These are phyloP conservation scores for Mesorhabditis spiculigera DNA, from an alignment of 2,888 invertebrate genomes.

Conservation along the genomic window DNA sequence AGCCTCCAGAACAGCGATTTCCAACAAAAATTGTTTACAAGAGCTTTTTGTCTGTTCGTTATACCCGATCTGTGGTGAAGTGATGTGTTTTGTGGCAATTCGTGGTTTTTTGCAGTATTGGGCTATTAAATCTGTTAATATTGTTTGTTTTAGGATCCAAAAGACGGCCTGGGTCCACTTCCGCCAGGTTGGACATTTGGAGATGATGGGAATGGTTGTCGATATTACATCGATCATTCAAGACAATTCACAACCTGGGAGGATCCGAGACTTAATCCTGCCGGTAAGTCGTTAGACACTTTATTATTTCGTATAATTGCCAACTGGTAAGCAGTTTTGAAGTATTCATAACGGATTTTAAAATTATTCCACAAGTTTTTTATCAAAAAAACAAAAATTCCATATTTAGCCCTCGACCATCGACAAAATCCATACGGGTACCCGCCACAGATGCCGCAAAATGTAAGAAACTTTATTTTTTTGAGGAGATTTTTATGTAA, in stretches of 20 bases:
- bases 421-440: too few species aligned
- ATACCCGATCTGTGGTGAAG: too few species aligned
- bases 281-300: neutral
- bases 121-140: neutral
- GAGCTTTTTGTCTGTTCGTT: too few species aligned
- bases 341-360: too few species aligned
- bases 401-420: too few species aligned
- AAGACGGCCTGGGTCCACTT: neutral
- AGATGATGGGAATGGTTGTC: neutral
- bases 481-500: too few species aligned
- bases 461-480: too few species aligned
- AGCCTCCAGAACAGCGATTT: neutral
- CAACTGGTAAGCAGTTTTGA: too few species aligned
- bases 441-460: too few species aligned
- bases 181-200: neutral
- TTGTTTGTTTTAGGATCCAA: neutral
- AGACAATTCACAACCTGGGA: neutral
- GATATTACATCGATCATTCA: neutral
- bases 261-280: neutral
- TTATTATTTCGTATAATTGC: neutral
- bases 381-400: too few species aligned
- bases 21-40: neutral
- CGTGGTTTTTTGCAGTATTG: neutral
- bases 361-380: too few species aligned
- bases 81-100: neutral